A percentile compares a stretch with the other conserved stretches of the same genome.
phyloP scores from a whole-genome alignment of 2,797 vertebrate genomes.

The Botia kubotai region DNA sequence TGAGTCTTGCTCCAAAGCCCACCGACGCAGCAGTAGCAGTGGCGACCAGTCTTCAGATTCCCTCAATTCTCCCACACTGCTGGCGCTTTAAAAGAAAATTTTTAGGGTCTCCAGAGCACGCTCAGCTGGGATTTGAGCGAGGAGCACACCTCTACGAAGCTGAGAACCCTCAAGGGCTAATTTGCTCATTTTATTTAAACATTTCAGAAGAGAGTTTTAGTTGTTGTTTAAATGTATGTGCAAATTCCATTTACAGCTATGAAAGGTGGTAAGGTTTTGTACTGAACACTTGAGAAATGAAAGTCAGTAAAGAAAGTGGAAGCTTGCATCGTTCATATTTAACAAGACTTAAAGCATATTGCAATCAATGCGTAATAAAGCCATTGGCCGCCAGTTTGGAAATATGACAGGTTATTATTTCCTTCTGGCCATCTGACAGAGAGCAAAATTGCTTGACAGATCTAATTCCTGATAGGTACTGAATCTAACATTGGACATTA shows the following conservation, averaged over 20 bases:
- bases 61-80: slow-evolving; percentile 97
- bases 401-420: not conserved
- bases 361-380: not conserved
- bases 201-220: slow-evolving; percentile 63
- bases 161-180: slow-evolving; percentile 80
- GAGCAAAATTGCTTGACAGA: not conserved
- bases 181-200: slow-evolving; percentile 68
- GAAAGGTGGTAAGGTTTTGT: slow-evolving; percentile 66
- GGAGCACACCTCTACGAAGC: slow-evolving; percentile 66
- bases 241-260: slow-evolving; percentile 61
- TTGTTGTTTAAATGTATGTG: slow-evolving; percentile 62
- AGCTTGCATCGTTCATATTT: slow-evolving; percentile 40
- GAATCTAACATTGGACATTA: slow-evolving; percentile 62
- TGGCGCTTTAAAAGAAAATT: slow-evolving; percentile 87
- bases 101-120: slow-evolving; percentile 61
- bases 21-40: slow-evolving; percentile 98
- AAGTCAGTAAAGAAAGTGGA: slow-evolving; percentile 59
- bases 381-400: not conserved
- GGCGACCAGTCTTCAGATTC: slow-evolving; percentile 99
- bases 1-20: slow-evolving; percentile 98
- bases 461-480: slow-evolving; percentile 46
- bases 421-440: not conserved
- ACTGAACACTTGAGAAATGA: not conserved
- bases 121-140: slow-evolving; percentile 69
- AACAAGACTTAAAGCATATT: slow-evolving; percentile 9